Evolutionary conservation across 2,888 invertebrate genomes (phyloP).

Genomic region (Bembecia ichneumoniformis): DNA sequence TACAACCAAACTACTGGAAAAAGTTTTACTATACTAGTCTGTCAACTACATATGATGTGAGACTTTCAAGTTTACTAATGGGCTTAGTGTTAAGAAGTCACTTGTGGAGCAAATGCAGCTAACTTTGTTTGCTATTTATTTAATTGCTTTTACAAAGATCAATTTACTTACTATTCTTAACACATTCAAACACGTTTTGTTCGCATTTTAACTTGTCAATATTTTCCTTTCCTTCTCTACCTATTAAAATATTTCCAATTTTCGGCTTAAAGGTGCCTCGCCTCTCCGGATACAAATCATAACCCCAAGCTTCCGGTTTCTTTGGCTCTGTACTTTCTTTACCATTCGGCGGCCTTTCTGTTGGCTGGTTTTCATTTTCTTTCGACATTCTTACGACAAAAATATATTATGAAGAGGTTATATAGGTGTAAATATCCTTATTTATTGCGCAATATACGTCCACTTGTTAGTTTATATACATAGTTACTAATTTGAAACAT

Average conservation of each 20-base stretch:
- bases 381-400: slow-evolving; percentile 2
- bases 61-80: too few species aligned
- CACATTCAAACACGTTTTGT: slow-evolving; percentile 80
- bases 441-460: too few species aligned
- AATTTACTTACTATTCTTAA: slow-evolving; percentile 76
- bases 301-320: slow-evolving; percentile 75
- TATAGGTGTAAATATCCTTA: too few species aligned
- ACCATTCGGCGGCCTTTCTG: slow-evolving; percentile 1
- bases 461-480: background rate
- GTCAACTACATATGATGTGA: too few species aligned
- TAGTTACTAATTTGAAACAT: too few species aligned
- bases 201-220: slow-evolving; percentile 85
- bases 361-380: background rate
- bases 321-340: slow-evolving; percentile 12
- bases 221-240: slow-evolving; percentile 78
- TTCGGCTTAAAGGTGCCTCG: slow-evolving; percentile 73
- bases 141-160: background rate
- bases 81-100: too few species aligned
- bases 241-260: slow-evolving; percentile 70
- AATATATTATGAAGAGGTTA: too few species aligned
- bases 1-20: too few species aligned
- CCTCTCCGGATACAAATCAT: slow-evolving; percentile 88
- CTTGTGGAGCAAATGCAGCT: too few species aligned
- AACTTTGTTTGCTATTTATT: too few species aligned
- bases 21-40: too few species aligned